Percentiles rank a stretch among this genome's conserved stretches.
Evolutionary conservation across 2,113 vertebrate species (phyloP).

Genomic region (Amphiprion ocellaris): DNA sequence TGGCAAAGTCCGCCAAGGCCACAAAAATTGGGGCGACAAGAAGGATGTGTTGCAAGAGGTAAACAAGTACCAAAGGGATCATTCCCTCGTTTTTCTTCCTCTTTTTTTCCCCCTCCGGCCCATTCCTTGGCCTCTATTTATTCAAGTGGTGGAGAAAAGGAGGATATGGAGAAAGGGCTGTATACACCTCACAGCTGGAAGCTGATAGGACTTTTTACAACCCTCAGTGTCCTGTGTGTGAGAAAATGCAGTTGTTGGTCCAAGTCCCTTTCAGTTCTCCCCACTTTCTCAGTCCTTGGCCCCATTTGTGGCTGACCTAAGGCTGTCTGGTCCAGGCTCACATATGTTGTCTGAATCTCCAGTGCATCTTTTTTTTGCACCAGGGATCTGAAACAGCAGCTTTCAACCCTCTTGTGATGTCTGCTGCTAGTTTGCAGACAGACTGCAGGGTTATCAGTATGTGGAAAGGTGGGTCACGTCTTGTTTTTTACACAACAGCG

Average conservation of each 20-base stretch:
- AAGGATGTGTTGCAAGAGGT: slow-evolving; percentile 65
- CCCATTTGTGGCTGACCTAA: slow-evolving; percentile 52
- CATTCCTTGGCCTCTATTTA: slow-evolving; percentile 78
- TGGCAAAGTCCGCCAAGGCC: slow-evolving; percentile 43
- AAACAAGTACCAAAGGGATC: slow-evolving; percentile 70
- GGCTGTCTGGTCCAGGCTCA: slow-evolving; percentile 42
- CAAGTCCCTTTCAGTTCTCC: slow-evolving; percentile 52
- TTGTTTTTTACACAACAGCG: not conserved
- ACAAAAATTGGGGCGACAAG: slow-evolving; percentile 64
- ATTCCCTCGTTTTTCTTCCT: slow-evolving; percentile 41
- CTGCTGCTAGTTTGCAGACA: slow-evolving; percentile 1
- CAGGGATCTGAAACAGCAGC: slow-evolving; percentile 23
- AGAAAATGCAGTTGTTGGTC: slow-evolving; percentile 68
- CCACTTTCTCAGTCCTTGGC: slow-evolving; percentile 40
- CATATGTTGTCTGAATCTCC: slow-evolving; percentile 52
- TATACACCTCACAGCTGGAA: slow-evolving; percentile 82
- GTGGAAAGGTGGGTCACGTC: not conserved
- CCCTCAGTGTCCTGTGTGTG: slow-evolving; percentile 68
- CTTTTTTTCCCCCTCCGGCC: slow-evolving; percentile 48
- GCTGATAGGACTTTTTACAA: slow-evolving; percentile 75
- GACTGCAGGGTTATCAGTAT: not conserved
- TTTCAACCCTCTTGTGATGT: slow-evolving; percentile 25
- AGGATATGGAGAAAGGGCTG: slow-evolving; percentile 70
- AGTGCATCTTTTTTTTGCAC: not conserved
- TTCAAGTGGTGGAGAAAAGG: slow-evolving; percentile 75